These are phyloP conservation scores for Cecidostiba fungosa DNA, from an alignment of 2,888 invertebrate genomes.

Conservation along the genomic window DNA sequence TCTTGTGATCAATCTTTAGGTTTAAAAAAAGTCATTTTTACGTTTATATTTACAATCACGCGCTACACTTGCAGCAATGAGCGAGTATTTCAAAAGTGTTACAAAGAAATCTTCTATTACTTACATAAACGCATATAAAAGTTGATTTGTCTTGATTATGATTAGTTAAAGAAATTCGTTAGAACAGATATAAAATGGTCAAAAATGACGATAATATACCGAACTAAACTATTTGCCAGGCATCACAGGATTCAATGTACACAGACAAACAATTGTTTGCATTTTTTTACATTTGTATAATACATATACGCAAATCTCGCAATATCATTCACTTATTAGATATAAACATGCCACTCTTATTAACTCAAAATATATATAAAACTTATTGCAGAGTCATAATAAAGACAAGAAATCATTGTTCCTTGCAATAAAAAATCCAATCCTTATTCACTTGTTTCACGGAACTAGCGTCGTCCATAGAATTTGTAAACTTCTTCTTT, in stretches of 20 bases:
- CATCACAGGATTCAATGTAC: constrained; percentile 63
- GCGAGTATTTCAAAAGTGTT: constrained; percentile 57
- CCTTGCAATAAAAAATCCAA: constrained; percentile 48
- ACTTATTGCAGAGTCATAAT: constrained; percentile 56
- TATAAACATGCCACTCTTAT: constrained; percentile 52
- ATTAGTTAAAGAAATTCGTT: constrained; percentile 44
- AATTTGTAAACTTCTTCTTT: constrained; percentile 28
- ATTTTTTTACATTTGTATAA: constrained; percentile 63
- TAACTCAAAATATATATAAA: constrained; percentile 52
- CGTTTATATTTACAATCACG: constrained; percentile 56
- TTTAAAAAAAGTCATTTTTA: constrained; percentile 41
- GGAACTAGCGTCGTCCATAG: background rate
- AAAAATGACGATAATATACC: constrained; percentile 48
- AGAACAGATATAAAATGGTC: constrained; percentile 49
- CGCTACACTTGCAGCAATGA: constrained; percentile 34
- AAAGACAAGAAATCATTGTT: constrained; percentile 54
- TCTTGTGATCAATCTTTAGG: background rate
- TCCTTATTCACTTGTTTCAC: constrained; percentile 3
- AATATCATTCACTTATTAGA: constrained; percentile 52
- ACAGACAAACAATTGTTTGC: constrained; percentile 59
- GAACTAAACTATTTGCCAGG: constrained; percentile 54
- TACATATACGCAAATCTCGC: constrained; percentile 55
- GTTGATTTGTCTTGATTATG: constrained; percentile 54
- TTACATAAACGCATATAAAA: constrained; percentile 61
- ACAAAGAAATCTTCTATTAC: constrained; percentile 42